Evolutionary conservation across 92 coral and sea anemone species (phyloP).

Genomic region (Heteractis magnifica): DNA sequence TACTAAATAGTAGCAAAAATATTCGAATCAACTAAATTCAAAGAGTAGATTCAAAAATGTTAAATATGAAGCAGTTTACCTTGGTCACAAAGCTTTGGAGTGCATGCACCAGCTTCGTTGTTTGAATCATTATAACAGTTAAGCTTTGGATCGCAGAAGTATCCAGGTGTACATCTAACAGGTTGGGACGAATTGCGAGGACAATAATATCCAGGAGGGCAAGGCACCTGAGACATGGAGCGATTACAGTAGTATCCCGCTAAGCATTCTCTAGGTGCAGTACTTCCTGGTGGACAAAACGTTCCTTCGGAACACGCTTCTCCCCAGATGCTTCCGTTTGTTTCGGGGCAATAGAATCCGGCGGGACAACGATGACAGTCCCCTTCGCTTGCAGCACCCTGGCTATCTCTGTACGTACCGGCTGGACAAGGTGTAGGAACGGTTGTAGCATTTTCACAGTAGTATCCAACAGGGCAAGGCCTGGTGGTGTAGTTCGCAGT

Average conservation of each 20-base stretch:
- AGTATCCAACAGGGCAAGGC: slow-evolving; percentile 92
- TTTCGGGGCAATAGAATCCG: slow-evolving; percentile 72
- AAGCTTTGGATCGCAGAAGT: slow-evolving; percentile 77
- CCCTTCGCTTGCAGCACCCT: slow-evolving; percentile 68
- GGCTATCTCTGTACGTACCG: slow-evolving; percentile 82
- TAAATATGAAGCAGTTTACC: slow-evolving; percentile 49
- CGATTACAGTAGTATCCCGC: slow-evolving; percentile 85
- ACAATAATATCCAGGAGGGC: slow-evolving; percentile 88
- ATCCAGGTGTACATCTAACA: slow-evolving; percentile 77
- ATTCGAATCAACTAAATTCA: too few species aligned
- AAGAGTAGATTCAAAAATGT: too few species aligned
- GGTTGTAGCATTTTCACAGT: slow-evolving; percentile 76
- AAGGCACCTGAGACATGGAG: slow-evolving; percentile 74
- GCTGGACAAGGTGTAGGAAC: slow-evolving; percentile 80
- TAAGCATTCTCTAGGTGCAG: slow-evolving; percentile 67
- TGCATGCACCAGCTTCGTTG: slow-evolving; percentile 82
- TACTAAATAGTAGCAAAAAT: too few species aligned
- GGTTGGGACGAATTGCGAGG: slow-evolving; percentile 73
- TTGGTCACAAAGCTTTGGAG: slow-evolving; percentile 73
- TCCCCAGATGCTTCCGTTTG: slow-evolving; percentile 75
- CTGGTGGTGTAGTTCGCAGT: slow-evolving; percentile 65
- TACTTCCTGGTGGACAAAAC: slow-evolving; percentile 86
- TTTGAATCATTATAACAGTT: slow-evolving; percentile 57
- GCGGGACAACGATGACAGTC: slow-evolving; percentile 92
- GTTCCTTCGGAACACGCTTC: slow-evolving; percentile 83